phyloP scores from a whole-genome alignment of 1,140 invertebrate species.

The Stegodyphus mimosarum region DNA sequence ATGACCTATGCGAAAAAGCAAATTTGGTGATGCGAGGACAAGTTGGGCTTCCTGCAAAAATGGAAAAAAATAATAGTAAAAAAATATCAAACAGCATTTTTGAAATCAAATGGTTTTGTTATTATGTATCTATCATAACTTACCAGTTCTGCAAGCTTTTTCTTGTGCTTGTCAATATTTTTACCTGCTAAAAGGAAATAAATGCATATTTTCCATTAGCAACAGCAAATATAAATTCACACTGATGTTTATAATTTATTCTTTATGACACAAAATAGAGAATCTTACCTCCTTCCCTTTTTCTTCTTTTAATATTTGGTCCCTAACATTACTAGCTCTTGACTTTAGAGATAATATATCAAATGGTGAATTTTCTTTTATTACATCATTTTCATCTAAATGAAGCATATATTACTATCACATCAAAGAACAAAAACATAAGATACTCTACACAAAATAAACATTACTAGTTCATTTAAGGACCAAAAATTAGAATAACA shows the following conservation, averaged over 20 bases:
- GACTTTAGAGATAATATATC: slow-evolving; percentile 87
- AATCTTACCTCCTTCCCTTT: slow-evolving; percentile 68
- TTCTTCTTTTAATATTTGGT: slow-evolving; percentile 83
- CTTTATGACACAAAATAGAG: neutral
- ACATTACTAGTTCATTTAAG: no score
- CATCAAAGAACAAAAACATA: neutral
- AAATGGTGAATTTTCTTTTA: slow-evolving; percentile 77
- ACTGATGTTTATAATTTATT: no score
- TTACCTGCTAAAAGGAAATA: slow-evolving; percentile 68
- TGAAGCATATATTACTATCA: neutral
- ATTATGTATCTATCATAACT: slow-evolving; percentile 1
- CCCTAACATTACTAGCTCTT: slow-evolving; percentile 85
- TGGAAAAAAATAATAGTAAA: neutral
- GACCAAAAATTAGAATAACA: no score
- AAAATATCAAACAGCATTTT: neutral
- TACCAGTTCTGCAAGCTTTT: slow-evolving; percentile 84
- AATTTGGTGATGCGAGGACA: slow-evolving; percentile 88
- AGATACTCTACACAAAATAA: no score
- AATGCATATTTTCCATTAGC: no score
- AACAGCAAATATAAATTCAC: no score
- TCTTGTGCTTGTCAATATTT: slow-evolving; percentile 85
- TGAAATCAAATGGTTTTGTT: neutral
- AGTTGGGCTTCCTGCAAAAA: slow-evolving; percentile 79
- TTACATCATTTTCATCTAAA: slow-evolving; percentile 41
- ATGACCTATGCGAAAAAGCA: slow-evolving; percentile 81